Evolutionary conservation across 2,888 invertebrate species (phyloP).

Genomic region (Abrostola triplasia): DNA sequence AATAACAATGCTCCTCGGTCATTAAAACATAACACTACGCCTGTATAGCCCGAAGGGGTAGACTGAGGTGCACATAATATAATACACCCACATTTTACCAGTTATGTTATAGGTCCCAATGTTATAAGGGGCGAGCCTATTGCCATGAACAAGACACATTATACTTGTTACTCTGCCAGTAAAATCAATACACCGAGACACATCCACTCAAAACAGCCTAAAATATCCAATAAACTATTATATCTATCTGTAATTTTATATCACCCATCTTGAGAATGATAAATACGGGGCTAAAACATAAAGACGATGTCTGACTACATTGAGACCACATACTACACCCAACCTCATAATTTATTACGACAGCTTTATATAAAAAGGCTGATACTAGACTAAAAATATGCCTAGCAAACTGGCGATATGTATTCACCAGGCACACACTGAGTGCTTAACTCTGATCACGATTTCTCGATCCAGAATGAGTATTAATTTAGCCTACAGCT

Average conservation of each 20-base stretch:
- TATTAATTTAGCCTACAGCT: constrained; percentile 1
- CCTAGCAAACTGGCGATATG: constrained; percentile 9
- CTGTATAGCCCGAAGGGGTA: too few relatives aligned
- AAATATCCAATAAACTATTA: not conserved
- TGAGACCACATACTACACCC: not conserved
- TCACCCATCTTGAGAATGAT: constrained; percentile 12
- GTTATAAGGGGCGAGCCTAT: too few relatives aligned
- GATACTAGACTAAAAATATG: constrained; percentile 7
- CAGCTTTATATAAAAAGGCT: constrained; percentile 11
- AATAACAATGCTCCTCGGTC: too few relatives aligned
- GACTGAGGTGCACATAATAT: too few relatives aligned
- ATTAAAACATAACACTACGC: too few relatives aligned
- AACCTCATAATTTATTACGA: constrained; percentile 23
- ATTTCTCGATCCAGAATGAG: constrained; percentile 8
- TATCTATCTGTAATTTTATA: not conserved
- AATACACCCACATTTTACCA: too few relatives aligned
- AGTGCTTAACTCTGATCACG: constrained; percentile 16
- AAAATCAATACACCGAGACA: too few relatives aligned
- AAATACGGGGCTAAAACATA: constrained; percentile 8
- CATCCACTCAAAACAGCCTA: too few relatives aligned
- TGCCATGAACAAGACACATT: too few relatives aligned
- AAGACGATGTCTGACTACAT: constrained; percentile 23
- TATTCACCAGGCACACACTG: constrained; percentile 17
- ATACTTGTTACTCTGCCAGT: too few relatives aligned
- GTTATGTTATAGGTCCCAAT: too few relatives aligned